Evolutionary conservation across 1,140 invertebrate species (phyloP), one percentile per base, ranked within the genome.

Genomic region (Palaemon carinicauda): DNA sequence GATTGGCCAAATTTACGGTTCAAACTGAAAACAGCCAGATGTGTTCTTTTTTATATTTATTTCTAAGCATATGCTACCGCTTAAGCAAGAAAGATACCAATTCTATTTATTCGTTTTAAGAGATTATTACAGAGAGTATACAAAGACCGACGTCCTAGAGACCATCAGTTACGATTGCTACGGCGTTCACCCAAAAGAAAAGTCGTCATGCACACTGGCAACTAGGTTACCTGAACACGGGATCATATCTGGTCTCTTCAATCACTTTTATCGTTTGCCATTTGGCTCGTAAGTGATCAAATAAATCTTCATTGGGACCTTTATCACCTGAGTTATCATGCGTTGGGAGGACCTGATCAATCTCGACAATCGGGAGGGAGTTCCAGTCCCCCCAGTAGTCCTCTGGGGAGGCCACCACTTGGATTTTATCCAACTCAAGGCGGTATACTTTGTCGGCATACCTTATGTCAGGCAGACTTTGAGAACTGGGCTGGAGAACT

Each of bases 221-320:
- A 7, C 50, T 41, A 24, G 21, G 82, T 85, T 85, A 85, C 82
- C 82, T 85, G 82, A 85, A 78, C 54, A 85, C 82, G 12, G 82
- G 82, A 53, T 85, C 82, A 77, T 85, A 85, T 69, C 69, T 85
- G 41, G 51, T 54, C 0, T 52, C 74, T 33, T 33, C 52, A 60
- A 29, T 85, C 56, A 65, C 82, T 85, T 33, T 78, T 56, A 69
- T 17, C 21, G 52, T 69, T 60, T 78, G 31, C 82, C 82, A 85
- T 78, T 60, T 85, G 74, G 52, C 74, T 41, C 52, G 24, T 74
- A 85, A 60, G 31, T 56, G n/a, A 54, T 53, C 33, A 14, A 50
- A 41, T 21, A 50, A 50, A 12, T 41, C 41, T 41, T 41, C 41
- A 5, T 5, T 0, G 1, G 41, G 0, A 1, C 12, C 50, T 3